phyloP scores from a whole-genome alignment of 53 echinoderm and acorn worm species.

The Antedon mediterranea region DNA sequence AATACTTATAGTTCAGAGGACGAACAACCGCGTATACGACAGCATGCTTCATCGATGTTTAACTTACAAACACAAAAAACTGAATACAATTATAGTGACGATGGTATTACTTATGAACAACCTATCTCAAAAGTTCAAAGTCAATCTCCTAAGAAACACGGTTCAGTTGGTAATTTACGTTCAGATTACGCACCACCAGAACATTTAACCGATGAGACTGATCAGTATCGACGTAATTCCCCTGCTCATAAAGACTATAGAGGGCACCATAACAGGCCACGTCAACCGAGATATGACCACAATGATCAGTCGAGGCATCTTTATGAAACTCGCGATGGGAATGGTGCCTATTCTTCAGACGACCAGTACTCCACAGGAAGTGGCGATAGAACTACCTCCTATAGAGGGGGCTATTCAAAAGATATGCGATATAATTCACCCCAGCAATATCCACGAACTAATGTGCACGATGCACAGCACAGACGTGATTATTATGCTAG shows the following conservation, averaged over 20 bases:
- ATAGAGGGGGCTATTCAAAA: conserved; percentile 15
- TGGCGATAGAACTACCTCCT: conserved; percentile 13
- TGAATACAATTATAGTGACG: conserved; percentile 23
- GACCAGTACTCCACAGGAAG: conserved; percentile 14
- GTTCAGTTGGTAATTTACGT: conserved; percentile 60
- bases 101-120: conserved; percentile 49
- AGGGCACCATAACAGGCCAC: neutral
- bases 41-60: conserved; percentile 75
- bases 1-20: conserved; percentile 24
- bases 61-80: conserved; percentile 36
- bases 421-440: neutral
- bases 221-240: neutral
- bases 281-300: conserved; percentile 8
- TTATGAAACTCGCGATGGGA: neutral
- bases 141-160: conserved; percentile 83
- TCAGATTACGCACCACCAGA: conserved; percentile 27
- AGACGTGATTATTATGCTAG: neutral
- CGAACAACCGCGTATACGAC: conserved; percentile 42
- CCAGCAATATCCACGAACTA: neutral
- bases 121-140: conserved; percentile 55
- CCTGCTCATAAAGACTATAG: conserved; percentile 13
- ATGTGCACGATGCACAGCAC: neutral
- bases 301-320: neutral
- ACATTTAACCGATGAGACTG: conserved; percentile 2
- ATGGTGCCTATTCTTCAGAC: neutral